Evolutionary conservation across 2,888 invertebrate genomes (phyloP).

Genomic region (Digitonthophagus gazella): DNA sequence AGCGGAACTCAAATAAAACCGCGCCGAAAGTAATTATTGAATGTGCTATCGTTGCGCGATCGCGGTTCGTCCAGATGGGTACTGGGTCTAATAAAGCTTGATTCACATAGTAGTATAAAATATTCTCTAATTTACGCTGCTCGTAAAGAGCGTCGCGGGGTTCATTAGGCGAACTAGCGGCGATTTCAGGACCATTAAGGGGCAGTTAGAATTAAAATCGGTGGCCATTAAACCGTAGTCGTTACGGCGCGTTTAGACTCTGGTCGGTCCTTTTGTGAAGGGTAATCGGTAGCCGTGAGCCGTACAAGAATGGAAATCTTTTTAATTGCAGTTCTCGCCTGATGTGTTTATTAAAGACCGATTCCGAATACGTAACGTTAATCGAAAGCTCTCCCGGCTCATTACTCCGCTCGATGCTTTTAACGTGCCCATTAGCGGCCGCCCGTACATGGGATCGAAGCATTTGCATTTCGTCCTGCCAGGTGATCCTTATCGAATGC

Average conservation of each 20-base stretch:
- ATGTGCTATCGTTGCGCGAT: background rate
- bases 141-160: background rate
- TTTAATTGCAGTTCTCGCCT: conserved; percentile 15
- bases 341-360: conserved; percentile 16
- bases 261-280: background rate
- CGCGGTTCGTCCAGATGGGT: background rate
- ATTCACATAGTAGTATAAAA: background rate
- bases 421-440: conserved; percentile 10
- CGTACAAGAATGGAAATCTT: conserved; percentile 14
- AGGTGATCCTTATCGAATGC: background rate
- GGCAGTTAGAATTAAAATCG: background rate
- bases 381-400: conserved; percentile 10
- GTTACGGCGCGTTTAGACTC: background rate
- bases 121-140: background rate
- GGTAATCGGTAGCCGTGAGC: background rate
- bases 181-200: background rate
- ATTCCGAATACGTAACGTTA: conserved; percentile 13
- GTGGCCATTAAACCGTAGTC: background rate
- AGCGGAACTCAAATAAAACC: background rate
- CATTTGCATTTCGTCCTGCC: background rate
- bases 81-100: background rate
- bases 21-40: background rate
- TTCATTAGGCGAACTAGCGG: background rate
- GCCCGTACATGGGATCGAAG: background rate
- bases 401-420: conserved; percentile 13